phyloP scores from a whole-genome alignment of 2,888 invertebrate species.

The Drosophila infuscata region DNA sequence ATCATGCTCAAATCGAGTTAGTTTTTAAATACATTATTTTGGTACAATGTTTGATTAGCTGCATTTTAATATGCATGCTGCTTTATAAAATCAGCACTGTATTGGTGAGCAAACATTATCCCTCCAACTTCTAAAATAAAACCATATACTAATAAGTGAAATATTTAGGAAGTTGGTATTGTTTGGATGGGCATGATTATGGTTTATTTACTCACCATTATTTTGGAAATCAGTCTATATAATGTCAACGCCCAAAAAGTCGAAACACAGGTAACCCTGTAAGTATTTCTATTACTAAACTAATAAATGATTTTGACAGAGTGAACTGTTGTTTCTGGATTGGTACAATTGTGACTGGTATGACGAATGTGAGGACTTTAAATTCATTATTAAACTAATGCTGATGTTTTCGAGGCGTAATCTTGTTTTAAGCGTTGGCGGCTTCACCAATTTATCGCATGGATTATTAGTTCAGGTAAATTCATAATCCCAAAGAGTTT shows the following conservation, averaged over 20 bases:
- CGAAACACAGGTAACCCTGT: constrained; percentile 53
- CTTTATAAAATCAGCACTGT: constrained; percentile 72
- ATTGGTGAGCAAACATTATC: constrained; percentile 52
- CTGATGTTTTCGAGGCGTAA: constrained; percentile 66
- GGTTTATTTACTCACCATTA: constrained; percentile 63
- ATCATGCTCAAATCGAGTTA: constrained; percentile 62
- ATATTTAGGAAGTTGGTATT: constrained; percentile 55
- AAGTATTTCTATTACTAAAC: neutral
- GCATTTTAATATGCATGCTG: constrained; percentile 74
- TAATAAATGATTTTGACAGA: constrained; percentile 47
- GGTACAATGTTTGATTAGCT: constrained; percentile 67
- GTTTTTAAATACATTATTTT: constrained; percentile 73
- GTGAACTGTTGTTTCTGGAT: constrained; percentile 65
- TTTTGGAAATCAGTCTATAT: constrained; percentile 66
- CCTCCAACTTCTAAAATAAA: no score
- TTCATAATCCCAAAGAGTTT: neutral
- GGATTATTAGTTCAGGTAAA: constrained; percentile 73
- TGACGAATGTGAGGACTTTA: constrained; percentile 72
- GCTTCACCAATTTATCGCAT: constrained; percentile 77
- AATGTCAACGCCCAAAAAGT: constrained; percentile 67
- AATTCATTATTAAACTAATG: constrained; percentile 75
- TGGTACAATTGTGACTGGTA: constrained; percentile 81
- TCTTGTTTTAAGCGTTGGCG: constrained; percentile 70
- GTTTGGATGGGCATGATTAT: constrained; percentile 71
- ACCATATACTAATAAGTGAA: neutral